phyloP scores from a whole-genome alignment of 2,797 vertebrate genomes.

The Myotis pilosus region DNA sequence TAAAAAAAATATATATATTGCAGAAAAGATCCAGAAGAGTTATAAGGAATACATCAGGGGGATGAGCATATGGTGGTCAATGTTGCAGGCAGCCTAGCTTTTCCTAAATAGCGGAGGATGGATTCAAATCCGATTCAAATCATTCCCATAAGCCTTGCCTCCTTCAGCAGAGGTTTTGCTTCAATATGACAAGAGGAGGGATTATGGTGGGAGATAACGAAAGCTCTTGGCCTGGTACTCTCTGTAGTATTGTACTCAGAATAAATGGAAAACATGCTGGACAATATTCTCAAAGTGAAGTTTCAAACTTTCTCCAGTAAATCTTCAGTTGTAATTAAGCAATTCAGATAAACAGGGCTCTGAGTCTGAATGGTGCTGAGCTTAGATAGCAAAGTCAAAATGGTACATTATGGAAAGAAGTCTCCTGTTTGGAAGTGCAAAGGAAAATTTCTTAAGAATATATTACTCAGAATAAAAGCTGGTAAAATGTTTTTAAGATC shows the following conservation, averaged over 20 bases:
- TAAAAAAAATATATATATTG: neutral
- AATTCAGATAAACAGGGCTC: neutral
- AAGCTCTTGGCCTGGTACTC: neutral
- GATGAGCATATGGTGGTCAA: neutral
- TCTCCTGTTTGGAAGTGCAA: neutral
- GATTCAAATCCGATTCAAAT: neutral
- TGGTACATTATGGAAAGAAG: neutral
- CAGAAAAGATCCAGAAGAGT: neutral
- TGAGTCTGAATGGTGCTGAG: neutral
- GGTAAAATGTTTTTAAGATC: constrained; percentile 40
- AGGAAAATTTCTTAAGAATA: constrained; percentile 51
- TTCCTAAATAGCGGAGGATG: neutral
- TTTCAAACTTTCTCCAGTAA: constrained; percentile 28
- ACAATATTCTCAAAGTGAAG: constrained; percentile 40
- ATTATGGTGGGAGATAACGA: constrained; percentile 30
- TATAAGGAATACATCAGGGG: constrained; percentile 29
- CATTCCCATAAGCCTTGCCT: neutral
- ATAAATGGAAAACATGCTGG: constrained; percentile 28
- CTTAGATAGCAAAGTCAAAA: constrained; percentile 50
- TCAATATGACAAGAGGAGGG: constrained; percentile 9
- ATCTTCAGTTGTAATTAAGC: constrained; percentile 30
- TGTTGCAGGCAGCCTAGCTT: neutral
- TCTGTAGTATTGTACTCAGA: neutral
- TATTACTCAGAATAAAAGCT: constrained; percentile 52
- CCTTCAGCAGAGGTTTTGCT: neutral